Evolutionary conservation across 2,797 vertebrate species (phyloP), one percentile per base, ranked within the genome.

Genomic region (Coilia nasus): DNA sequence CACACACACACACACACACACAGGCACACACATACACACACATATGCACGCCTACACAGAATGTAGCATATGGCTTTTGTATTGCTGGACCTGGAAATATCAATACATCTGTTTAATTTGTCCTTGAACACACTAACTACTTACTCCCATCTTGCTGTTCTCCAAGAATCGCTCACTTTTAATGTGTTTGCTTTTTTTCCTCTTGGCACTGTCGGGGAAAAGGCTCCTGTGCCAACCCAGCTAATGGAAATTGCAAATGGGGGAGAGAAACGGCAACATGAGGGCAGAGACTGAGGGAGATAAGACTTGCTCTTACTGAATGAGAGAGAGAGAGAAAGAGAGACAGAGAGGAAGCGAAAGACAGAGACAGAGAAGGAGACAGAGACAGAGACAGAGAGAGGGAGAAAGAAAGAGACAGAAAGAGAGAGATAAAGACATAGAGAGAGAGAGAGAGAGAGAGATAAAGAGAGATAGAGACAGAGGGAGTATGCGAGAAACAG

Each of bases 161-260:
- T 75, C 67, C 2, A 75, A 75, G 28, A 75, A 41, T 21, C 17
- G 35, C 21, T 75, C 9, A 0, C 35, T 75, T 75, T 9, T 75
- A 19, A 75, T 75, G 31, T 41, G 67, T 21, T 41, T 75, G 31
- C 67, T 41, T 19, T 41, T 41, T 41, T 31, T 2, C 35, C 28
- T 21, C 67, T 75, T 75, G 67, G 64, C 25, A 71, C 10, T 71
- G 67, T 31, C 25, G 14, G 64, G 64, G 12, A 71, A 28, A 71
- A 71, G 4, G 25, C 12, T 31, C 64, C 25, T 12, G 28, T 31
- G 25, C 64, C 64, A 71, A 75, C 67, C 35, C 35, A 21, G 31
- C 67, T 41, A 75, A 75, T 75, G 67, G 67, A 75, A 35, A 71
- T 35, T 71, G 64, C 23, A 31, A 31, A 75, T 41, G 67, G 7